These are phyloP conservation scores for Leucophenga varia DNA, from an alignment of 1,140 invertebrate genomes.

Conservation along the genomic window DNA sequence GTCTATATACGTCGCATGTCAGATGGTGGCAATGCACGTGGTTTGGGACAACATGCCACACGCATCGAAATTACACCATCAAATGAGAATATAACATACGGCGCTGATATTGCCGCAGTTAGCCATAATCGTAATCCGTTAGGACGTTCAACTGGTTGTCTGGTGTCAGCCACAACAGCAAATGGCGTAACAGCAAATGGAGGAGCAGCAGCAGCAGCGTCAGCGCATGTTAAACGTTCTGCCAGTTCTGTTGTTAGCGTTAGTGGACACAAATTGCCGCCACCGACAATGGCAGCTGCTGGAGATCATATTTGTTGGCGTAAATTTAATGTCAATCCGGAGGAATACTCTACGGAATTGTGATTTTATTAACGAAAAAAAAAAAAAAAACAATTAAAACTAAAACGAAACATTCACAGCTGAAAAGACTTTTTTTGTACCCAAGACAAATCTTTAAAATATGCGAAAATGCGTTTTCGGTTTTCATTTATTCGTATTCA, in stretches of 20 bases:
- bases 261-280: slow-evolving; percentile 37
- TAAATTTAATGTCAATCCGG: slow-evolving; percentile 52
- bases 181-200: neutral
- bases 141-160: slow-evolving; percentile 38
- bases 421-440: slow-evolving; percentile 50
- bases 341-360: slow-evolving; percentile 55
- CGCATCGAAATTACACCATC: slow-evolving; percentile 51
- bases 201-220: slow-evolving; percentile 13
- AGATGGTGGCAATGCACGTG: slow-evolving; percentile 30
- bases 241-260: slow-evolving; percentile 46
- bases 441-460: slow-evolving; percentile 33
- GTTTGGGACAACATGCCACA: slow-evolving; percentile 30
- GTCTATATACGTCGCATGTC: slow-evolving; percentile 47
- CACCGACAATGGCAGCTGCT: slow-evolving; percentile 26
- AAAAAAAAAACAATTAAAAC: neutral
- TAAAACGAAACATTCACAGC: slow-evolving; percentile 45
- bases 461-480: too few relatives aligned
- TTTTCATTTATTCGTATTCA: slow-evolving; percentile 1
- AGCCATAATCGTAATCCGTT: slow-evolving; percentile 47
- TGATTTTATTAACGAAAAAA: slow-evolving; percentile 21
- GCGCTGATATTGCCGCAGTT: slow-evolving; percentile 25
- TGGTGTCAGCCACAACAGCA: slow-evolving; percentile 9
- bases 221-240: slow-evolving; percentile 36
- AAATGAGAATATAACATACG: slow-evolving; percentile 50
- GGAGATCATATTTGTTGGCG: slow-evolving; percentile 54